Evolutionary conservation across 2,888 invertebrate species (phyloP).

Genomic region (Drosophila stalkeri): DNA sequence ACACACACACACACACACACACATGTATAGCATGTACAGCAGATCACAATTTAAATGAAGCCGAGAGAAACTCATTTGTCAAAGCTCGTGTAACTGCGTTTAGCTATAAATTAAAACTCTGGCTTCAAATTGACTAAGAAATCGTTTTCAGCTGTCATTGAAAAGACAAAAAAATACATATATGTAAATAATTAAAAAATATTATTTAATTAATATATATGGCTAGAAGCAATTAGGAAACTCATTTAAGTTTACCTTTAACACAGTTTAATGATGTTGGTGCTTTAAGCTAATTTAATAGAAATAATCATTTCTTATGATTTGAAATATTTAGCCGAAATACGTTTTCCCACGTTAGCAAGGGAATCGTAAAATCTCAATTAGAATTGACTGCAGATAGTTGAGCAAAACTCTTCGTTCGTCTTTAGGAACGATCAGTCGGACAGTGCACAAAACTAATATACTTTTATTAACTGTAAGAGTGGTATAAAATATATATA

Average conservation of each 20-base stretch:
- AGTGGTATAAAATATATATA: no score
- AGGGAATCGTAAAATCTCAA: no score
- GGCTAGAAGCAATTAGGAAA: background rate
- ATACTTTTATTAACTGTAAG: no score
- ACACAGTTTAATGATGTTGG: background rate
- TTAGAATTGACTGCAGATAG: no score
- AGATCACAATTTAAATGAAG: constrained; percentile 12
- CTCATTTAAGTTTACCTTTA: background rate
- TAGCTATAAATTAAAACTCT: background rate
- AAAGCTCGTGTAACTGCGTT: background rate
- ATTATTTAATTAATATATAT: background rate
- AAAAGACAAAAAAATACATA: background rate
- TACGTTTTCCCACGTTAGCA: no score
- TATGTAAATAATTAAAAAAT: background rate
- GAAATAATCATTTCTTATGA: background rate
- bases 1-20: background rate
- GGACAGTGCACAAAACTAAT: no score
- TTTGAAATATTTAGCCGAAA: no score
- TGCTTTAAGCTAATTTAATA: background rate
- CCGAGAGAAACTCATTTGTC: constrained; percentile 2
- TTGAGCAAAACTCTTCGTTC: no score
- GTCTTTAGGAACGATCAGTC: background rate
- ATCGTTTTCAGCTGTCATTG: background rate
- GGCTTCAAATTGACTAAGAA: background rate
- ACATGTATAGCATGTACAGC: background rate